A percentile compares a stretch with the other conserved stretches of the same genome.
These are phyloP conservation scores for Bombyx mori DNA, from an alignment of 1,140 invertebrate genomes.

Conservation along the genomic window DNA sequence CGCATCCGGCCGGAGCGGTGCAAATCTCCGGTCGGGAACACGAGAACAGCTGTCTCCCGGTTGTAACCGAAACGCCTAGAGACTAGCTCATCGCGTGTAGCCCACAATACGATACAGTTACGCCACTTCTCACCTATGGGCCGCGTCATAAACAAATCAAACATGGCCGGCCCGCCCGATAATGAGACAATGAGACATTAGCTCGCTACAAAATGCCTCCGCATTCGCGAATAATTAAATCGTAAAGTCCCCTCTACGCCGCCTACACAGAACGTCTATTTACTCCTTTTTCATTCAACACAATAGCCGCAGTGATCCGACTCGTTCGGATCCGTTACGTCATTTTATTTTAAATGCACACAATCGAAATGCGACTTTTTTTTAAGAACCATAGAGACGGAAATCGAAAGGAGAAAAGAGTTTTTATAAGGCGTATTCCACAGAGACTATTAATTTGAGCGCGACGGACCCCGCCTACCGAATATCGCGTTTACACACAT, in stretches of 20 bases:
- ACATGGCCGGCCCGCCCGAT: slow-evolving; percentile 63
- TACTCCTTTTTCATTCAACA: slow-evolving; percentile 71
- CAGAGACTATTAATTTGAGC: slow-evolving; percentile 64
- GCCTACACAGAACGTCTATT: slow-evolving; percentile 62
- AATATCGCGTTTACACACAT: slow-evolving; percentile 63
- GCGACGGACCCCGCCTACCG: slow-evolving; percentile 61
- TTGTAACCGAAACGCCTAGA: slow-evolving; percentile 1
- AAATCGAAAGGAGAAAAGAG: slow-evolving; percentile 6
- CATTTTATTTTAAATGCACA: slow-evolving; percentile 19
- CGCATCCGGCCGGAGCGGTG: slow-evolving; percentile 7
- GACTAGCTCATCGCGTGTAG: slow-evolving; percentile 27
- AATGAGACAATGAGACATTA: slow-evolving; percentile 71
- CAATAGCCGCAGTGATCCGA: slow-evolving; percentile 65
- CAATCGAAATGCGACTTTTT: slow-evolving; percentile 23
- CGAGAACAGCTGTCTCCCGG: background rate
- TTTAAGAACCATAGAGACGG: slow-evolving; percentile 5
- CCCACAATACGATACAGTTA: slow-evolving; percentile 16
- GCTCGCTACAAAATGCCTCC: slow-evolving; percentile 69
- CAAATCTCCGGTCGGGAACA: slow-evolving; percentile 28
- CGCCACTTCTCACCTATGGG: slow-evolving; percentile 34
- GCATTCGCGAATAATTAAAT: slow-evolving; percentile 71
- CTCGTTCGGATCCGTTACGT: slow-evolving; percentile 30
- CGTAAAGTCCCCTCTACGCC: slow-evolving; percentile 68
- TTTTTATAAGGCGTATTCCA: slow-evolving; percentile 56
- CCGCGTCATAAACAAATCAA: slow-evolving; percentile 69